Conservation (phyloP, 2,113 vertebrate species). For the Myotis brandtii region DNA sequence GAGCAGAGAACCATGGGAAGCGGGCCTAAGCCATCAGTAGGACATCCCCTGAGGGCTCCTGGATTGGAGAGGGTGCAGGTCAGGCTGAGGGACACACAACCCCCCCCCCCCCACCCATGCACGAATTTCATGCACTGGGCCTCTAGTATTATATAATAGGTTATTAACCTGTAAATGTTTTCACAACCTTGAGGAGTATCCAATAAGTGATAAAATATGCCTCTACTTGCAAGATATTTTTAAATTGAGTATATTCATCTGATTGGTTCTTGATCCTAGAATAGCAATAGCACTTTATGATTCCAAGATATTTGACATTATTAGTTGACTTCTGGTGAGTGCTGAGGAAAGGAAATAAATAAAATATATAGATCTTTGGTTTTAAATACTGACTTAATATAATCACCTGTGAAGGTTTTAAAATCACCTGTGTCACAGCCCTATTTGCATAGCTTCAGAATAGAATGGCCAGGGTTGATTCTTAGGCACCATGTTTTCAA, state of each 20-base stretch:
- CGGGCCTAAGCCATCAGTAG: no score
- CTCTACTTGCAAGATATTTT: not conserved
- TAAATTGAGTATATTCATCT: not conserved
- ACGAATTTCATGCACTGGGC: no score
- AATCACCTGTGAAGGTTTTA: not conserved
- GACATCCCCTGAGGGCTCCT: no score
- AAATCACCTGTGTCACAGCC: not conserved
- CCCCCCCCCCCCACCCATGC: no score
- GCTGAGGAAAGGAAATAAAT: not conserved
- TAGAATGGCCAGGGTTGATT: not conserved
- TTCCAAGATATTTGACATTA: not conserved
- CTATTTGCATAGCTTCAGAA: not conserved
- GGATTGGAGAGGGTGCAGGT: no score
- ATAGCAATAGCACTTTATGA: not conserved
- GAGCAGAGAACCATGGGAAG: no score
- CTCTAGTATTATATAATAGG: not conserved
- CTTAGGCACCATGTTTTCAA: not conserved
- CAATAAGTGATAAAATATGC: not conserved
- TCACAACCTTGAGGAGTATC: not conserved
- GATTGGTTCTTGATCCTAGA: not conserved
- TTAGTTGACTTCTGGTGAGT: not conserved
- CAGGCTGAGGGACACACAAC: no score
- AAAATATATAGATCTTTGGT: not conserved
- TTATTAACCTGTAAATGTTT: conserved; percentile 24
- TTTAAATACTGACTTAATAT: not conserved